phyloP scores from a whole-genome alignment of 2,888 invertebrate genomes.

The Creontiades dilutus region DNA sequence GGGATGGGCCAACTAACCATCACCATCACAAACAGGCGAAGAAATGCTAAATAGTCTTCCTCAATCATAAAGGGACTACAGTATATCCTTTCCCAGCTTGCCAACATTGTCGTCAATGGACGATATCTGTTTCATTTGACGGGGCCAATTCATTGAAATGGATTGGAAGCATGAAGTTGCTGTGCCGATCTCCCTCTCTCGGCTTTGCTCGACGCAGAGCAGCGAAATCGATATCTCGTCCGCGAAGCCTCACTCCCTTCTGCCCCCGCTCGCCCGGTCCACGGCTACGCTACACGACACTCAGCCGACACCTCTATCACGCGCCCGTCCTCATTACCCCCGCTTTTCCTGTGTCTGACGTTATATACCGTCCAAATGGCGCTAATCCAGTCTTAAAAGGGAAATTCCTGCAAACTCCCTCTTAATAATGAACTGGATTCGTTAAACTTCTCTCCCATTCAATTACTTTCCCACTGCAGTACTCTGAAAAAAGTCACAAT shows the following conservation, averaged over 20 bases:
- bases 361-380: not conserved
- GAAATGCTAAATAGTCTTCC: too few relatives aligned
- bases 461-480: not conserved
- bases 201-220: not conserved
- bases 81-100: too few relatives aligned
- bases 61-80: too few relatives aligned
- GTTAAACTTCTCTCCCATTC: not conserved
- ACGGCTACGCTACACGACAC: not conserved
- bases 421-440: not conserved
- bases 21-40: too few relatives aligned
- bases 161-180: not conserved
- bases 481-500: too few relatives aligned
- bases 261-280: not conserved
- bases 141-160: not conserved
- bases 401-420: not conserved
- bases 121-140: too few relatives aligned
- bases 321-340: conserved; percentile 17
- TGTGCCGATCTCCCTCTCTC: not conserved
- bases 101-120: too few relatives aligned
- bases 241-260: conserved; percentile 3
- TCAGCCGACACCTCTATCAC: conserved; percentile 31
- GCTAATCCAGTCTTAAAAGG: not conserved
- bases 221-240: conserved; percentile 41
- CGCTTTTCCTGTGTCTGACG: conserved; percentile 7
- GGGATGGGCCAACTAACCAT: too few relatives aligned